phyloP scores from a whole-genome alignment of 1,140 invertebrate genomes.

The Bombyx mandarina region DNA sequence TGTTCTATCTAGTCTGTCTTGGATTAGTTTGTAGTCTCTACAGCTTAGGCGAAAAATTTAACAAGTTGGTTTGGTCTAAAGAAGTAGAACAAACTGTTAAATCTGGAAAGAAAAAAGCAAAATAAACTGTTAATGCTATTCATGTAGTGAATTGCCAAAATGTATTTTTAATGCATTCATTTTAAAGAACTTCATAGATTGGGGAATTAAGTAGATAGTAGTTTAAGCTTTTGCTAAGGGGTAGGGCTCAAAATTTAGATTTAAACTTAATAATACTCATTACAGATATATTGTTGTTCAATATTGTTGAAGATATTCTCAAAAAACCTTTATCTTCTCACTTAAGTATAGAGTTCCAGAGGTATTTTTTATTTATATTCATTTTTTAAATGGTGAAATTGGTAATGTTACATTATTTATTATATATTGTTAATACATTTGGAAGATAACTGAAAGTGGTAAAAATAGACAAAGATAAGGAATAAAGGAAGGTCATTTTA shows the following conservation, averaged over 20 bases:
- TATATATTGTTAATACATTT: no score
- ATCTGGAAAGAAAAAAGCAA: slow-evolving; percentile 62
- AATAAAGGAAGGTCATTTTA: no score
- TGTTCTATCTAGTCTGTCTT: slow-evolving; percentile 79
- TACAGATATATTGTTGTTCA: not conserved
- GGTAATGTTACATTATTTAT: no score
- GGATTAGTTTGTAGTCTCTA: slow-evolving; percentile 75
- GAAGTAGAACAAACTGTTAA: slow-evolving; percentile 72
- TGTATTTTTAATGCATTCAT: not conserved
- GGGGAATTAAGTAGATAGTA: slow-evolving; percentile 1
- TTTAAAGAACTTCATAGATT: slow-evolving; percentile 7
- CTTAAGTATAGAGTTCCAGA: not conserved
- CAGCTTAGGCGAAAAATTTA: slow-evolving; percentile 78
- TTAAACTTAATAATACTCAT: not conserved
- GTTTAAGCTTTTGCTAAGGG: slow-evolving; percentile 5
- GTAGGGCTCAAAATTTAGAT: not conserved
- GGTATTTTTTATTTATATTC: no score
- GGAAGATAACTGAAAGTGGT: no score
- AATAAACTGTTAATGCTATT: slow-evolving; percentile 32
- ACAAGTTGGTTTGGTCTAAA: slow-evolving; percentile 81
- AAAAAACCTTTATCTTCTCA: not conserved
- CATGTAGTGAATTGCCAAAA: no score
- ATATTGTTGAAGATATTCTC: not conserved
- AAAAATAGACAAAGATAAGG: no score
- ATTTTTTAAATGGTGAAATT: no score